Evolutionary conservation across 1,140 invertebrate genomes (phyloP).

Genomic region (Macrotrachela quadricornifera): DNA sequence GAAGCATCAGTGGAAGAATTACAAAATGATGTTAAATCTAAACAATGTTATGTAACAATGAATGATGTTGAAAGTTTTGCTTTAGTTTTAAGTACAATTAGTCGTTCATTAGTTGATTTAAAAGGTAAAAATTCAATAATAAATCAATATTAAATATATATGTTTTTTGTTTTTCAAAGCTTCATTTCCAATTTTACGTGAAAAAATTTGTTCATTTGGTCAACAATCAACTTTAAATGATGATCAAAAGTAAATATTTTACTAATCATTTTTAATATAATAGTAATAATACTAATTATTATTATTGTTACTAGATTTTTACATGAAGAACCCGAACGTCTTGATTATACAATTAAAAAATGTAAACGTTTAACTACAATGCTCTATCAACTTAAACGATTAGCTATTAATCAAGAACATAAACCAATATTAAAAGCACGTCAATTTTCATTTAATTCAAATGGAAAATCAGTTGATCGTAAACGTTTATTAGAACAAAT

Average conservation of each 20-base stretch:
- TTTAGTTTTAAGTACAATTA: slow-evolving; percentile 60
- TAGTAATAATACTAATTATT: not conserved
- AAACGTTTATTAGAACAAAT: too few species aligned
- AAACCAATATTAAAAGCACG: too few species aligned
- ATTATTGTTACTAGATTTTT: slow-evolving; percentile 41
- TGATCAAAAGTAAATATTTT: too few species aligned
- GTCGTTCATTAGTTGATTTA: slow-evolving; percentile 78
- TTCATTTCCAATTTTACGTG: too few species aligned
- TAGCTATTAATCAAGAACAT: too few species aligned
- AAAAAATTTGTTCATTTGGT: too few species aligned
- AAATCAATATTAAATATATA: not conserved
- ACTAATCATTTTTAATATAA: too few species aligned
- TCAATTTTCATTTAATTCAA: too few species aligned
- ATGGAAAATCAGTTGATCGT: too few species aligned
- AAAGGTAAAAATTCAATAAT: slow-evolving; percentile 36
- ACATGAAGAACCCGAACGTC: slow-evolving; percentile 71
- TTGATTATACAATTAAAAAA: slow-evolving; percentile 65
- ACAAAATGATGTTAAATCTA: slow-evolving; percentile 74
- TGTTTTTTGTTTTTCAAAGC: too few species aligned
- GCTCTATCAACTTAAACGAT: slow-evolving; percentile 63
- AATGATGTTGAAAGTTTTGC: slow-evolving; percentile 87
- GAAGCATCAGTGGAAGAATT: slow-evolving; percentile 81
- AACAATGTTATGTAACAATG: slow-evolving; percentile 80
- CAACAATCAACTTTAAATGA: too few species aligned
- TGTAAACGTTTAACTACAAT: slow-evolving; percentile 91